phyloP scores from a whole-genome alignment of 2,797 vertebrate species.

The Tamandua tetradactyla region DNA sequence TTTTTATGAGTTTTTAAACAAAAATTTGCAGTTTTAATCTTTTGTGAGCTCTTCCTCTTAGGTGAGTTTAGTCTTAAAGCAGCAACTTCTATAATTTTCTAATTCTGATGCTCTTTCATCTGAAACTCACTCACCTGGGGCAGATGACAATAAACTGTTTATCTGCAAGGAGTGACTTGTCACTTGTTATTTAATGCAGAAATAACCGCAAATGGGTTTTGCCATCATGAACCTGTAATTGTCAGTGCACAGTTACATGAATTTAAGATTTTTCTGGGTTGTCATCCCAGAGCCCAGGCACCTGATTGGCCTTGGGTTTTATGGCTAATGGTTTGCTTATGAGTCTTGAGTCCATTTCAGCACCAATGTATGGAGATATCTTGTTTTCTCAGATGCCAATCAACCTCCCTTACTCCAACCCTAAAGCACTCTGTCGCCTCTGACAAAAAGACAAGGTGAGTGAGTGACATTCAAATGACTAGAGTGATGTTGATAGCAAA shows the following conservation, averaged over 20 bases:
- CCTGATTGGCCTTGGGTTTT: not conserved
- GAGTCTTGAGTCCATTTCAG: not conserved
- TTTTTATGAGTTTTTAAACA: not conserved
- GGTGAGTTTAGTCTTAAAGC: not conserved
- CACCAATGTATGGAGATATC: not conserved
- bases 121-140: not conserved
- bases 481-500: not conserved
- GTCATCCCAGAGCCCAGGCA: not conserved
- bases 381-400: not conserved
- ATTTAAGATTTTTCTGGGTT: not conserved
- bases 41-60: constrained; percentile 28
- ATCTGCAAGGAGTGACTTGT: not conserved
- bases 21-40: not conserved
- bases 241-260: not conserved
- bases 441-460: not conserved
- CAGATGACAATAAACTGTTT: not conserved
- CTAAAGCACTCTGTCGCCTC: not conserved
- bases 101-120: not conserved
- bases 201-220: not conserved
- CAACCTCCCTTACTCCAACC: not conserved
- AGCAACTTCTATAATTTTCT: not conserved
- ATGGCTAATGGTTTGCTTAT: not conserved
- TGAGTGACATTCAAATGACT: not conserved
- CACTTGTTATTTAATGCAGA: not conserved
- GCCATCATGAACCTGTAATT: not conserved